Conservation (phyloP, 1,140 invertebrate species). For the Oscheius sp. region DNA sequence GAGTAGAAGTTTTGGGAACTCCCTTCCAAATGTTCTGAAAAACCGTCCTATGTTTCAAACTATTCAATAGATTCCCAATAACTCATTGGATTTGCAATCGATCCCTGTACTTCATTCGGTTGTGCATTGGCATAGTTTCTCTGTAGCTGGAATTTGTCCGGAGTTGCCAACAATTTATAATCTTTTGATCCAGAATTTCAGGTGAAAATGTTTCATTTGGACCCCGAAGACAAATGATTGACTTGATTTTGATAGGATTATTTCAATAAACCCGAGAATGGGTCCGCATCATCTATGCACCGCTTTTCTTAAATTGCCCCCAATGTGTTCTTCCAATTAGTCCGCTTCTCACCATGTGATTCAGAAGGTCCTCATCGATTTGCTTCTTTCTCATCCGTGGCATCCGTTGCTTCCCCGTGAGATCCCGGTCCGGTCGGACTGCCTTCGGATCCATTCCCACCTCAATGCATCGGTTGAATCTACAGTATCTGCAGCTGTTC, state of each 20-base stretch:
- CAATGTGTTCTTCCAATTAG: no score
- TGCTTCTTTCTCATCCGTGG: slow-evolving; percentile 50
- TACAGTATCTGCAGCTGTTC: slow-evolving; percentile 49
- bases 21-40: not conserved
- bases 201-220: no score
- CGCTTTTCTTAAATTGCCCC: no score
- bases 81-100: not conserved
- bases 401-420: slow-evolving; percentile 59
- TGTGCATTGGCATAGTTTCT: no score
- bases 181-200: no score
- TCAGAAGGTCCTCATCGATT: slow-evolving; percentile 59
- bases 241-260: not conserved
- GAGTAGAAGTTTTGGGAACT: not conserved
- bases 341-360: slow-evolving; percentile 59
- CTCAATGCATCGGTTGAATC: slow-evolving; percentile 55
- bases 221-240: no score
- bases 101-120: no score
- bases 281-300: no score
- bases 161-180: no score
- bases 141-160: no score
- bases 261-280: no score
- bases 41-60: not conserved
- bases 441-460: slow-evolving; percentile 58
- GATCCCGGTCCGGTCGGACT: slow-evolving; percentile 55
- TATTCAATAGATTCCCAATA: not conserved